phyloP scores from a whole-genome alignment of 2,797 vertebrate genomes.

The Melanotaenia parkinsoni region DNA sequence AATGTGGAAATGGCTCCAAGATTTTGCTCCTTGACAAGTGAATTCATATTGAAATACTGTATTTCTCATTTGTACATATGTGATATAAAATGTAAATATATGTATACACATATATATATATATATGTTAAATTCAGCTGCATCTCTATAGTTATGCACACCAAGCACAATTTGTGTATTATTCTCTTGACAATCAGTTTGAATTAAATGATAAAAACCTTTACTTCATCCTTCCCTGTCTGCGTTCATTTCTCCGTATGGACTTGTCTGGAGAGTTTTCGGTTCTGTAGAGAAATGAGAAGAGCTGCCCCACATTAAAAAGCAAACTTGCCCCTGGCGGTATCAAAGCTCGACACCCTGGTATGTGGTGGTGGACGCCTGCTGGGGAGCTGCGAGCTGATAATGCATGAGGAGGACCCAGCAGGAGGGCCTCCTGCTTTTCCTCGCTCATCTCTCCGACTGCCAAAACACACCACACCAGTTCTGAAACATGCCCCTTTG shows the following conservation, averaged over 20 bases:
- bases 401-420: constrained; percentile 62
- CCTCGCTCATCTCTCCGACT: constrained; percentile 44
- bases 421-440: constrained; percentile 73
- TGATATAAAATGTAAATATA: constrained; percentile 71
- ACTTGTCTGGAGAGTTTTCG: constrained; percentile 16
- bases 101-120: constrained; percentile 55
- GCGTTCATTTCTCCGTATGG: constrained; percentile 17
- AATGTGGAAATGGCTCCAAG: constrained; percentile 46
- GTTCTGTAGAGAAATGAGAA: constrained; percentile 14
- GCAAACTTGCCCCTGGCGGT: constrained; percentile 42
- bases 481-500: constrained; percentile 19
- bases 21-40: constrained; percentile 48
- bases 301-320: constrained; percentile 51
- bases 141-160: constrained; percentile 80
- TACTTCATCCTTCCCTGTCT: constrained; percentile 50
- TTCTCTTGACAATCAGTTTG: constrained; percentile 83
- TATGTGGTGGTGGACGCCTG: constrained; percentile 58
- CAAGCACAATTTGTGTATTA: constrained; percentile 65
- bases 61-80: constrained; percentile 80
- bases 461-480: constrained; percentile 38
- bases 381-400: constrained; percentile 71
- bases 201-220: constrained; percentile 75
- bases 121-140: constrained; percentile 80
- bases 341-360: constrained; percentile 48
- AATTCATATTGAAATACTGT: constrained; percentile 63